Percentiles rank a stretch among this genome's conserved stretches.
Conservation (phyloP, 2,888 invertebrate species). For the Torymus auratus region DNA sequence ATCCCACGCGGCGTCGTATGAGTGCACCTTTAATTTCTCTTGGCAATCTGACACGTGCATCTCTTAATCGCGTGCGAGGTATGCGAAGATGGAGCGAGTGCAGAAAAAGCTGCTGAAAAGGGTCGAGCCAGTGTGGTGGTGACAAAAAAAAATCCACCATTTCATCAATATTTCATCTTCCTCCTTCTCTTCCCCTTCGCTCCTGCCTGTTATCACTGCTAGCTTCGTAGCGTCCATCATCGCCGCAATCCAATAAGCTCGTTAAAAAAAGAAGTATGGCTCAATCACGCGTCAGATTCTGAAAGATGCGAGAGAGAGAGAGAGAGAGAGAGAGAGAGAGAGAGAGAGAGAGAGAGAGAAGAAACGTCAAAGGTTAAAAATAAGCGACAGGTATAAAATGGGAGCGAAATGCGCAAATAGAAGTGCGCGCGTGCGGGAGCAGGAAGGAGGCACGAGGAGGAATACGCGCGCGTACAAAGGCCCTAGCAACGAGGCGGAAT, state of each 20-base stretch:
- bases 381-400: conserved; percentile 1
- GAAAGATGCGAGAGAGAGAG: too few relatives aligned
- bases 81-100: not conserved
- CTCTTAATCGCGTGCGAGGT: conserved; percentile 3
- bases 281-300: too few relatives aligned
- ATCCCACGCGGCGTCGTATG: not conserved
- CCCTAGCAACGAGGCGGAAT: not conserved
- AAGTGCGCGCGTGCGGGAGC: not conserved
- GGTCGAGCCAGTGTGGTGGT: not conserved
- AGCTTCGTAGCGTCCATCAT: not conserved
- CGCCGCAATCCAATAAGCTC: conserved; percentile 13
- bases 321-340: not conserved
- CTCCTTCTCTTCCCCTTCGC: not conserved
- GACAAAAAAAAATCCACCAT: not conserved
- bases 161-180: conserved; percentile 2
- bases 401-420: conserved; percentile 16
- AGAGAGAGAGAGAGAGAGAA: not conserved
- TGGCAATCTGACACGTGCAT: conserved; percentile 23
- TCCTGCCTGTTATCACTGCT: not conserved
- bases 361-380: conserved; percentile 17
- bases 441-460: not conserved
- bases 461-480: not conserved
- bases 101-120: not conserved
- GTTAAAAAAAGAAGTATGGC: not conserved
- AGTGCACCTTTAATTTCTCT: conserved; percentile 4